Evolutionary conservation across 1,140 invertebrate species (phyloP), one percentile per base, ranked within the genome.

Genomic region (Liolophura sinensis): DNA sequence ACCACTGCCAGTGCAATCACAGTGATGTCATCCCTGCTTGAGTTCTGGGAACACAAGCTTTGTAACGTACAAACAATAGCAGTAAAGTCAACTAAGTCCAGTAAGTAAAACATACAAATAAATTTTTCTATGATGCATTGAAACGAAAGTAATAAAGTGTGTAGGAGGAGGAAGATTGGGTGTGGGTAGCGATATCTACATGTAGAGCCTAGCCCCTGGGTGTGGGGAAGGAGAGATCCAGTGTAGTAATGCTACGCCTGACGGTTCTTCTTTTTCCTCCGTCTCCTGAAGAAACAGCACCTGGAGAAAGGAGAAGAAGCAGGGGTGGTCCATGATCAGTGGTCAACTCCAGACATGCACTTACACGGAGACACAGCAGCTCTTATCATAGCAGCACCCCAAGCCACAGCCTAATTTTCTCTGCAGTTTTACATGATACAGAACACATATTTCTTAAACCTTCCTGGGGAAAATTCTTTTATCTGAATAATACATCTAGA

Each of bases 241-340:
- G 56, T 67, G 64, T 57, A 58, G 40, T 64, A 55, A 31, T 22
- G 60, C 62, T 70, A 68, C 51, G 69, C 66, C 58, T 70, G 75
- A 51, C 78, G 72, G 47, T 69, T 78, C 73, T 81, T 81, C 89
- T 96, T 96, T 90, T 96, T 96, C 92, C 95, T 96, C 91, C 95
- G 94, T 84, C 93, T 90, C 86, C 94, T 94, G 89, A 96, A 96
- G 90, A 96, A 96, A 87, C 93, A 96, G 88, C 94, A 96, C 89
- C 94, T 96, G 90, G 18, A 60, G 18, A 51, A 27, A 24, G 25
- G 18, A 50, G 20, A 22, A 60, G 11, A 49, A 16, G 15, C 20
- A 24, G 40, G 12, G 22, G 16, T n/a, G 46, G 20, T 16, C 12
- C 15, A 16, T n/a, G 22, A 46, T 11, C 31, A 40, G 31, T 40